These are phyloP conservation scores for Rhynchotus rufescens DNA, from an alignment of 2,797 vertebrate species.

Conservation along the genomic window DNA sequence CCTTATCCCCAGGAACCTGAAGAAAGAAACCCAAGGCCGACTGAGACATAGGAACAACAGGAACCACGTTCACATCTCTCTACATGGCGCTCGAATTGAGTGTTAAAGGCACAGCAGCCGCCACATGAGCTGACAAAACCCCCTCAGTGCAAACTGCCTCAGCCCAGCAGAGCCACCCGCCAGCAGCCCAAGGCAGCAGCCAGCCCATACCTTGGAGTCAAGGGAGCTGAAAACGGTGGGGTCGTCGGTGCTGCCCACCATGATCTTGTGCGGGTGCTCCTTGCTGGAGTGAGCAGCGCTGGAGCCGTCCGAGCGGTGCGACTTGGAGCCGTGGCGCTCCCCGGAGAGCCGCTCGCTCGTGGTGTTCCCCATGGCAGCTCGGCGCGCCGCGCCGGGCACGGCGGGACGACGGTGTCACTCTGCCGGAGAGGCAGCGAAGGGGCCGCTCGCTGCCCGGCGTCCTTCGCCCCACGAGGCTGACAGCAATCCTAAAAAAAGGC, in stretches of 20 bases:
- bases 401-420: too few relatives aligned
- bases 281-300: slow-evolving; percentile 80
- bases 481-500: slow-evolving; percentile 22
- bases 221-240: slow-evolving; percentile 93
- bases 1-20: slow-evolving; percentile 87
- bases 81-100: not conserved
- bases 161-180: not conserved
- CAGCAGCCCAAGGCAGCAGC: not conserved
- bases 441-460: rapidly evolving
- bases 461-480: not conserved
- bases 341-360: slow-evolving; percentile 88
- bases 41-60: not conserved
- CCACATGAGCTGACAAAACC: not conserved
- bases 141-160: not conserved
- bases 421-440: not conserved
- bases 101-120: not conserved
- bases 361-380: slow-evolving; percentile 91
- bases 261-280: slow-evolving; percentile 91
- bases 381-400: not conserved
- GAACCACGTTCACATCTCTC: not conserved
- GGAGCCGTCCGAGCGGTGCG: slow-evolving; percentile 87
- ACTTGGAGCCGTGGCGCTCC: slow-evolving; percentile 90
- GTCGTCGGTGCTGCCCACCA: slow-evolving; percentile 97
- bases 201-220: slow-evolving; percentile 87
- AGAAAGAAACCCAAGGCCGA: slow-evolving; percentile 50